These are phyloP conservation scores for Tipula confusa DNA, from an alignment of 2,888 invertebrate species.

Conservation along the genomic window DNA sequence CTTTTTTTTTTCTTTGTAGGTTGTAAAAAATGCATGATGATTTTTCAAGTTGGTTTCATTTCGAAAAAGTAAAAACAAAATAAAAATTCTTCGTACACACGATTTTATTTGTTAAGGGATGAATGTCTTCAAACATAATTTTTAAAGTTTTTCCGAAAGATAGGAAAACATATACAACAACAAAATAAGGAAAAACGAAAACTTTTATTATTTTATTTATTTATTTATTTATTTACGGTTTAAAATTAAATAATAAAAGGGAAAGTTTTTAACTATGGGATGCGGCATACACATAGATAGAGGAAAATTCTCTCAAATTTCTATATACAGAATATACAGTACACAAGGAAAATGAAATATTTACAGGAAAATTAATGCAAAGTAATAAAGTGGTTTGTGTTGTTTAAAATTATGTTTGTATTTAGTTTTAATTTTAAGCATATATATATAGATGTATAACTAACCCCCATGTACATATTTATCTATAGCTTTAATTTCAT, in stretches of 20 bases:
- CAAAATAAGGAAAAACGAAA: no score
- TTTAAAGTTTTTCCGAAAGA: background rate
- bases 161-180: background rate
- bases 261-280: background rate
- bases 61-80: background rate
- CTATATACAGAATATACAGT: background rate
- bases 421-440: slow-evolving; percentile 7
- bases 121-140: background rate
- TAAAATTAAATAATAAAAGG: slow-evolving; percentile 25
- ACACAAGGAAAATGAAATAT: background rate
- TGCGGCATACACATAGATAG: background rate
- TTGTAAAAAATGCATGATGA: slow-evolving; percentile 25
- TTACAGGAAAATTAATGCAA: background rate
- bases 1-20: no score
- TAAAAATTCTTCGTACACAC: background rate
- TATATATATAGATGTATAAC: no score
- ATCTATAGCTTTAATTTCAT: background rate
- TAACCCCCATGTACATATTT: background rate
- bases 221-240: background rate
- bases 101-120: slow-evolving; percentile 20
- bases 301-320: background rate
- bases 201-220: background rate
- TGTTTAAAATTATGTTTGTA: background rate
- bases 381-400: slow-evolving; percentile 25
- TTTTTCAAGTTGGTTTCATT: slow-evolving; percentile 25